Evolutionary conservation across 2,113 vertebrate genomes (phyloP).

Genomic region (Carassius gibelio): DNA sequence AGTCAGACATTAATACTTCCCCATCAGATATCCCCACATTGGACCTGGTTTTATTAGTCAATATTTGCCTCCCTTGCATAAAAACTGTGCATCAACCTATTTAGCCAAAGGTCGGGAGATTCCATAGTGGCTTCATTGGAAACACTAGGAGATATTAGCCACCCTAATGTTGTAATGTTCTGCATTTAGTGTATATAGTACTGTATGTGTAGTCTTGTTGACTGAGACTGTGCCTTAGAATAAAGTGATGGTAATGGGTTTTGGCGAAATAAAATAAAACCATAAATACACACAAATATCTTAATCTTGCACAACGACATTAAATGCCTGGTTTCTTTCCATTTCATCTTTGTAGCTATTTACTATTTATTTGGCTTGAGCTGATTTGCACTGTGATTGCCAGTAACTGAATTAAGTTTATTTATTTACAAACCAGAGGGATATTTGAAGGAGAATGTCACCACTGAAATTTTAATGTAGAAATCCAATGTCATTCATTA

Average conservation of each 20-base stretch:
- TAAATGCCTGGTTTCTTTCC: constrained; percentile 8
- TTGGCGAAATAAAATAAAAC: constrained; percentile 63
- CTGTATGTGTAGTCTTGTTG: constrained; percentile 65
- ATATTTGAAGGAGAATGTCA: too few species aligned
- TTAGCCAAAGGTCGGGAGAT: constrained; percentile 62
- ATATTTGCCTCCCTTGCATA: constrained; percentile 61
- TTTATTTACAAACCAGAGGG: not conserved
- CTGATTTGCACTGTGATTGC: not conserved
- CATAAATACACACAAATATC: constrained; percentile 46
- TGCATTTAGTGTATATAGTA: constrained; percentile 59
- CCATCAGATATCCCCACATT: not conserved
- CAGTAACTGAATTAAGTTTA: not conserved
- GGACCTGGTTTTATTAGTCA: constrained; percentile 60
- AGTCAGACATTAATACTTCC: constrained; percentile 50
- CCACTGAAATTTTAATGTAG: too few species aligned
- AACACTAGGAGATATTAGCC: constrained; percentile 65
- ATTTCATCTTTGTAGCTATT: not conserved
- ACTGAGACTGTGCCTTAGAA: constrained; percentile 69
- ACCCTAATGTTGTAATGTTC: constrained; percentile 64
- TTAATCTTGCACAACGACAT: not conserved
- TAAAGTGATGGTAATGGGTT: constrained; percentile 76
- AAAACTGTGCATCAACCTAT: constrained; percentile 61
- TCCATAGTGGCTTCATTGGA: constrained; percentile 57
- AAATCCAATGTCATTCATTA: too few species aligned
- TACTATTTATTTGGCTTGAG: not conserved